These are phyloP conservation scores for Coreius guichenoti DNA, from an alignment of 2,797 vertebrate species.

Conservation along the genomic window DNA sequence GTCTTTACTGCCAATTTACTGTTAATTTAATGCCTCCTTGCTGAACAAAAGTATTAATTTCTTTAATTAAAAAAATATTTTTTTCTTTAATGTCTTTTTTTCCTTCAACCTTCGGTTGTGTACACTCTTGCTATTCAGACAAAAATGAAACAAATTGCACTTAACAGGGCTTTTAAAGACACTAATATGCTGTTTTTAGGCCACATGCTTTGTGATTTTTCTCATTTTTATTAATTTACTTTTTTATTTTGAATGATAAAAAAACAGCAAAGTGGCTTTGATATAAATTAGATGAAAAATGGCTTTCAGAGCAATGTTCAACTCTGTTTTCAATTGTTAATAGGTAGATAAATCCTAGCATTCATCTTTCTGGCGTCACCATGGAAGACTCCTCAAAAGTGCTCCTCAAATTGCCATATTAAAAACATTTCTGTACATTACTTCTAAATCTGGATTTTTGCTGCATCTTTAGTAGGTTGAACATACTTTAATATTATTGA, in stretches of 20 bases:
- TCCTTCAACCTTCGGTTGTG: not conserved
- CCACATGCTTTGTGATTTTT: not conserved
- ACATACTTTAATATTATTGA: not conserved
- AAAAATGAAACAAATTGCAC: not conserved
- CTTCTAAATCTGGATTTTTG: not conserved
- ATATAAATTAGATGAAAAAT: not conserved
- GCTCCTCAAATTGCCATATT: not conserved
- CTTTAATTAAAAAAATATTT: no score
- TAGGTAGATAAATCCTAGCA: not conserved
- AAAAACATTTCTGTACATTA: not conserved
- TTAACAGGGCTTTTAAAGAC: not conserved
- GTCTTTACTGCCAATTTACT: not conserved
- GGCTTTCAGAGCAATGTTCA: not conserved
- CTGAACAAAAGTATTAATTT: not conserved
- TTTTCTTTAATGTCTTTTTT: no score
- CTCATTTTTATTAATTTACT: not conserved
- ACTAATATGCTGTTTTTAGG: not conserved
- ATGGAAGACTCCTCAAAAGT: not conserved
- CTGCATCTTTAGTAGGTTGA: not conserved
- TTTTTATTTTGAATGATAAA: slow-evolving; percentile 2
- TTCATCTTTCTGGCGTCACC: not conserved
- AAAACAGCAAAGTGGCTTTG: not conserved
- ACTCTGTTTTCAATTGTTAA: not conserved
- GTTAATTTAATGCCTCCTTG: not conserved
- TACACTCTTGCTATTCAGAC: not conserved